Base-by-base conservation (phyloP, 30 jellyfish, hydroid and myxozoan genomes). In the Sanderia malayensis region DNA sequence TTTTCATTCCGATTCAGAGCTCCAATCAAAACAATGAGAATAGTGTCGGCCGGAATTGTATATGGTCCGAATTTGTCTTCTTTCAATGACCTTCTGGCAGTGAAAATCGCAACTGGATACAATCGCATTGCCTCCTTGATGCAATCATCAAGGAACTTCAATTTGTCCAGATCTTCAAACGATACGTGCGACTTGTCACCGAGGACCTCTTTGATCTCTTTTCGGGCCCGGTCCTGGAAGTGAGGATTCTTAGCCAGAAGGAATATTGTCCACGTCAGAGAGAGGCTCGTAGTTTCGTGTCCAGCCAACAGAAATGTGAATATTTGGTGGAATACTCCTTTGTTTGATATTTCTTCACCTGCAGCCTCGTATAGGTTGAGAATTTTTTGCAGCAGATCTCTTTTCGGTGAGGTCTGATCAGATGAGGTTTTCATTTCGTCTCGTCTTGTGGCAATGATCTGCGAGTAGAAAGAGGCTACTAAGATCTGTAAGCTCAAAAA, bases 221-320 rank as follows among this genome's bases (percentile, higher is more conserved):
- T 18, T 2, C 64, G 23, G 7, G 29, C 75, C 22, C 59, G 17
- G 58, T 13, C 59, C 30, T 63, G 76, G 19, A 63, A 3, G 17
- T 63, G 27, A 2, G 76, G 76, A 19, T 63, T 27, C 46, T 27
- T 27, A 8, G 88, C 88, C 4, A 76, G 68, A 1, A 61, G 80
- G 30, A 61, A 76, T 18, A 63, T 15, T 7, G 57, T 19, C 88
- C 88, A 76, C 29, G 88, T 76, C 61, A 76, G 9, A 1, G 74
- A 1, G 29, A 76, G 66, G 73, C 88, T 76, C 17, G 88, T 76
- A 28, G 88, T 76, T 44, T 76, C 88, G 66, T 76, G 88, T 15
- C 88, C 88, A 45, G 88, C 88, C 45, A 76, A 44, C 88, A 76
- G 33, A 75, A 76, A 76, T 1, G 88, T 76, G 66, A 76, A 76